phyloP scores from a whole-genome alignment of 2,797 vertebrate genomes.

The Rhynchonycteris naso region DNA sequence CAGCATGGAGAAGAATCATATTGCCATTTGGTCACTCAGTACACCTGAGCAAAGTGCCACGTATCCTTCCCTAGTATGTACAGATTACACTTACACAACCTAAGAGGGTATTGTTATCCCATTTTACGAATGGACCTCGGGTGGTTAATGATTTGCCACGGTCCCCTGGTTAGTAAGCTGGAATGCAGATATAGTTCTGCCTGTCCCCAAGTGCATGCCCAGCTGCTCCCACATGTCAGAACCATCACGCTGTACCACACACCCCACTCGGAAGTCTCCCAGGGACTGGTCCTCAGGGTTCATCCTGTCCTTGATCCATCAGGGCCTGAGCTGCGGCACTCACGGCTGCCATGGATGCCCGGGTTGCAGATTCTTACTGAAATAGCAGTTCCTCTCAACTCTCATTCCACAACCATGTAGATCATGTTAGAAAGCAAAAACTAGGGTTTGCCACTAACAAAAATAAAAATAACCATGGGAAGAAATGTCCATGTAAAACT shows the following conservation, averaged over 20 bases:
- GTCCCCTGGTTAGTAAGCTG: not conserved
- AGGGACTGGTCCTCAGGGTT: not conserved
- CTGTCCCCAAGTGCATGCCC: not conserved
- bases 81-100: not conserved
- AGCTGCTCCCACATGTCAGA: not conserved
- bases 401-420: not conserved
- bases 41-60: not conserved
- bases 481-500: not conserved
- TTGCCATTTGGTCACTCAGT: not conserved
- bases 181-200: not conserved
- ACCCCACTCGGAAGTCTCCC: not conserved
- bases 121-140: not conserved
- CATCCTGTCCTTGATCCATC: not conserved
- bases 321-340: not conserved
- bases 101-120: not conserved
- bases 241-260: not conserved
- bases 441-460: not conserved
- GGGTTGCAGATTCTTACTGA: not conserved
- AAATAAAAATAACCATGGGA: not conserved
- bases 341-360: not conserved
- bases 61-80: not conserved
- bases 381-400: not conserved
- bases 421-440: not conserved
- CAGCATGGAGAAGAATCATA: not conserved
- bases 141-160: constrained; percentile 4